Evolutionary conservation across 2,888 invertebrate species (phyloP).

Genomic region (Meliscaeva auricollis): DNA sequence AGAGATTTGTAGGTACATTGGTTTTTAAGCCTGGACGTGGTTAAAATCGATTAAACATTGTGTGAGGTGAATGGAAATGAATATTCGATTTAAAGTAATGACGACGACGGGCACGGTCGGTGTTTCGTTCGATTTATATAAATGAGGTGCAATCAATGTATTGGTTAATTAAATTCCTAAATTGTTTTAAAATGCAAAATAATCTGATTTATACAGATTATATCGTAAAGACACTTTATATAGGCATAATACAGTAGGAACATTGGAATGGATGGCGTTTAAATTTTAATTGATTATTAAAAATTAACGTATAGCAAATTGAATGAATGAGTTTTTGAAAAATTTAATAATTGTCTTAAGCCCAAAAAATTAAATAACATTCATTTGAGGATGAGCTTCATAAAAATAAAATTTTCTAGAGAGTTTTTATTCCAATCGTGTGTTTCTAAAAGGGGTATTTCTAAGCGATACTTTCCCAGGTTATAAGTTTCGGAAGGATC

Average conservation of each 20-base stretch:
- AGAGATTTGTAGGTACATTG: not conserved
- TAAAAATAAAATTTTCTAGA: no score
- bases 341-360: no score
- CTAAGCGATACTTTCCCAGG: no score
- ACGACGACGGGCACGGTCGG: not conserved
- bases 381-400: no score
- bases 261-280: not conserved
- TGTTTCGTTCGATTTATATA: not conserved
- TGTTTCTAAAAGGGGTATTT: no score
- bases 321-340: no score
- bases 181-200: constrained; percentile 54
- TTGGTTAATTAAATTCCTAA: constrained; percentile 61
- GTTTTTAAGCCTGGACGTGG: not conserved
- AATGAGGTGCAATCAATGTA: constrained; percentile 48
- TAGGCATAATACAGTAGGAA: not conserved
- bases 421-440: no score
- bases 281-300: constrained; percentile 20
- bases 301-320: no score
- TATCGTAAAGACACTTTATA: not conserved
- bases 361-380: no score
- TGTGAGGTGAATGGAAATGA: constrained; percentile 41
- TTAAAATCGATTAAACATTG: constrained; percentile 20
- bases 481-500: no score
- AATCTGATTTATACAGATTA: constrained; percentile 8
- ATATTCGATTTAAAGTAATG: constrained; percentile 52